Base-by-base conservation (phyloP, 2,888 invertebrate genomes). In the Drosophila eohydei region DNA sequence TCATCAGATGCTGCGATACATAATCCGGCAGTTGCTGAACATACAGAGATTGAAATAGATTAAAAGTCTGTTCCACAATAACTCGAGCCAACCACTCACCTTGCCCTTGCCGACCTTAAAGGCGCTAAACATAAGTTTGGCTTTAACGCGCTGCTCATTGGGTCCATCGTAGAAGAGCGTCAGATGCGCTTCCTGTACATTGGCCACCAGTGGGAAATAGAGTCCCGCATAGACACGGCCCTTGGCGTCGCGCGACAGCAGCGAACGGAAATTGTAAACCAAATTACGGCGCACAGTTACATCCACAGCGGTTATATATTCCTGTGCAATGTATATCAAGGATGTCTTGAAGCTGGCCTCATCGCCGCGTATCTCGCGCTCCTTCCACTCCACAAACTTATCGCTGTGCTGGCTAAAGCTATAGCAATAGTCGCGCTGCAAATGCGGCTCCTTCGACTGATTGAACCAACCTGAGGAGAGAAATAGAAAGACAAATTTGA, bases 221-320 rank as follows among this genome's bases (percentile, higher is more conserved):
- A 98, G 93, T 28, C 98, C 98, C 55, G 98, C 97, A 40, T 95
- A 94, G 7, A 97, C 94, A 81, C 96, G 95, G 55, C 97, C 97
- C 87, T 97, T 97, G 78, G 95, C 96, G 92, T 97, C 96, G 59
- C 98, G 95, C 6, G 96, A 95, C 59, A 98, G 93, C 56, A 97
- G 94, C 91, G 96, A 97, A 91, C 96, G 94, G 92, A 82, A 94
- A 90, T 96, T 96, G 94, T 97, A 98, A 28, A 97, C 96, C 87
- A 98, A 93, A 92, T 98, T 98, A 83, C 98, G 95, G 88, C 98
- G 95, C 92, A 98, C 98, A 0, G 98, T 97, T 34, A 98, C 96
- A 91, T 96, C 96, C 59, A 98, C 95, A 52, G 97, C 96, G 58
- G 96, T 96, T 78, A 96, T 93, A 91, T 97, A 97, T 6, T 97